Evolutionary conservation across 2,113 vertebrate species (phyloP), one percentile per base, ranked within the genome.

Genomic region (Brachirus orientalis): DNA sequence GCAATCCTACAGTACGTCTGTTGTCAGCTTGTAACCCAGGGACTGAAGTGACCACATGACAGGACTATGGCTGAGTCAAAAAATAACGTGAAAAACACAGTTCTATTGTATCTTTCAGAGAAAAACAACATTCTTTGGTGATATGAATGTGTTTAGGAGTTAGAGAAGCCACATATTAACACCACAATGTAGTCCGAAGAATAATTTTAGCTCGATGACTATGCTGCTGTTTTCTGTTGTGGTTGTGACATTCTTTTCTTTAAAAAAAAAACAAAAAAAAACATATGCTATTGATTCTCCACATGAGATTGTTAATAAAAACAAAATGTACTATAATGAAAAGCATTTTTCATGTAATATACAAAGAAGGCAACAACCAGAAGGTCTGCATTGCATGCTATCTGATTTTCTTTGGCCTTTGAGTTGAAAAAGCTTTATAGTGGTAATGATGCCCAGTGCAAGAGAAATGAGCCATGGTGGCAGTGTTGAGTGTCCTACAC

Each of bases 41-140:
- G 75, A 83, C 36, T 66, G 72, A 83, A 84, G 69, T 38, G 60
- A 69, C 82, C 76, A 81, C 82, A 88, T 79, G 58, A 82, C 73
- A 86, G 55, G 46, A 60, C 36, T 13, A 36, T 1, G 11, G 41
- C 66, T 9, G 65, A 75, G 71, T 86, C 75, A 66, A 72, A 87
- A 82, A 67, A 84, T 37, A 66, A 63, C 19, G 18, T 63, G 58
- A 68, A 85, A 87, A 85, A 88, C 80, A 86, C 64, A 80, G 65
- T 67, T 71, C 64, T 56, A 72, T 83, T 87, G 84, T 83, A 80
- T 86, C 69, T 55, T 64, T 70, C 11, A 8, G 71, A 63, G 75
- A 79, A 87, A 86, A 89, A 91, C 86, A 90, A 86, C 79, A 89
- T 86, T 86, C 84, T 87, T 86, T 59, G 65, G 65, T 41, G 78